Base-by-base conservation (phyloP, 2,113 vertebrate species). In the Myiozetetes cayanensis region DNA sequence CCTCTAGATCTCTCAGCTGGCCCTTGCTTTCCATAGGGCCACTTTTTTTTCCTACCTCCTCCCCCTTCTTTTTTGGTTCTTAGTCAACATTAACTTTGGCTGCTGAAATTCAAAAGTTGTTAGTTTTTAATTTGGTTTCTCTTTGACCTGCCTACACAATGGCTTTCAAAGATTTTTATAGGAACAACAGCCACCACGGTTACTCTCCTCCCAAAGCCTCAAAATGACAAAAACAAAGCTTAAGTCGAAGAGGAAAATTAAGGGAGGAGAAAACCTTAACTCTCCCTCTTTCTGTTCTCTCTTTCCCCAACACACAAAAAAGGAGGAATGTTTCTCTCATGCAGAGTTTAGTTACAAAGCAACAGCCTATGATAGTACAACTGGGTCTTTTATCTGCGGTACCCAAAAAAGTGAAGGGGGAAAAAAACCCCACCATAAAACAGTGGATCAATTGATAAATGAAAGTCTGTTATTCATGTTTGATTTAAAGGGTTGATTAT, bases 1-100 rank as follows among this genome's bases (percentile, higher is more conserved):
- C 95, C 87, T 96, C 96, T 96, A 96, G 97, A 97, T 97, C 97
- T 96, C 97, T 98, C 97, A 96, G 96, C 97, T 97, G 93, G 97
- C 79, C 94, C 96, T 97, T 66, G 82, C 97, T 98, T 98, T 95
- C 96, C 58, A 49, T 86, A 59, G 71, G 86, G 66, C 89, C 87
- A 93, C 67, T 87, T 68, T 87, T 68, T 68, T 89, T 83, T 46
- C 12, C 63, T 70, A 28, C 63, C 67, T 78, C 76, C 79, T 74
- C 83, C 86, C 50, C 62, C 59, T 81, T 85, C 66, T 81, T 61
- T 78, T 89, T 83, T n/a, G 14, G 58, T 97, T 97, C 97, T 98
- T 97, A 97, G 96, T 98, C 97, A 97, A 97, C 97, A 96, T 97
- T 96, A 97, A 96, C 96, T 98, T 97, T 94, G 95, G 82, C 94